These are phyloP conservation scores for Punctoribates punctum DNA, from an alignment of 2,888 invertebrate genomes.

Conservation along the genomic window DNA sequence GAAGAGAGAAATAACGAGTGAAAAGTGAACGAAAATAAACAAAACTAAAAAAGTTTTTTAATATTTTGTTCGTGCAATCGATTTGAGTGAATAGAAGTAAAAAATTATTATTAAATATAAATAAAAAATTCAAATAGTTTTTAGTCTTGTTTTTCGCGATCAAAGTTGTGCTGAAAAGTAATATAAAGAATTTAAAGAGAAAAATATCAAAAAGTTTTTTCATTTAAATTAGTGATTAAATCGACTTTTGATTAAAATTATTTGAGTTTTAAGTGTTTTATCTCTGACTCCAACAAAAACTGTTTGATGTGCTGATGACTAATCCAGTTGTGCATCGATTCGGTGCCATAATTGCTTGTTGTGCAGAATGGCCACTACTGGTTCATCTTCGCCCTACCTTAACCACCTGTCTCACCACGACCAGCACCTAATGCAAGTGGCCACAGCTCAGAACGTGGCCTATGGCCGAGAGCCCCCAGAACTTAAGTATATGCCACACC, in stretches of 20 bases:
- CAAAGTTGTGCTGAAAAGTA: neutral
- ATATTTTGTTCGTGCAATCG: no score
- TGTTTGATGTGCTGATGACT: constrained; percentile 16
- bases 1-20: no score
- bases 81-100: no score
- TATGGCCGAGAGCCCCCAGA: constrained; percentile 60
- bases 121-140: no score
- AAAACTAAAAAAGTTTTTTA: no score
- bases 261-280: neutral
- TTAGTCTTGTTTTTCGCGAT: no score
- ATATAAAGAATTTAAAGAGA: neutral
- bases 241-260: neutral
- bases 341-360: neutral
- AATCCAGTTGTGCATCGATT: neutral
- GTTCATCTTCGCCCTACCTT: constrained; percentile 72
- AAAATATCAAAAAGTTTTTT: neutral
- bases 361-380: constrained; percentile 66
- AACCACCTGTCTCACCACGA: constrained; percentile 65
- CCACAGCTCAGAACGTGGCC: constrained; percentile 66
- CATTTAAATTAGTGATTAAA: neutral
- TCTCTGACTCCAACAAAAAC: neutral
- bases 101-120: no score
- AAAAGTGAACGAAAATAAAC: no score
- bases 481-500: constrained; percentile 89
- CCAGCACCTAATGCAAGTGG: constrained; percentile 54